Evolutionary conservation across 2,113 vertebrate genomes (phyloP), one percentile per base, ranked within the genome.

Genomic region (Ammodytes marinus): DNA sequence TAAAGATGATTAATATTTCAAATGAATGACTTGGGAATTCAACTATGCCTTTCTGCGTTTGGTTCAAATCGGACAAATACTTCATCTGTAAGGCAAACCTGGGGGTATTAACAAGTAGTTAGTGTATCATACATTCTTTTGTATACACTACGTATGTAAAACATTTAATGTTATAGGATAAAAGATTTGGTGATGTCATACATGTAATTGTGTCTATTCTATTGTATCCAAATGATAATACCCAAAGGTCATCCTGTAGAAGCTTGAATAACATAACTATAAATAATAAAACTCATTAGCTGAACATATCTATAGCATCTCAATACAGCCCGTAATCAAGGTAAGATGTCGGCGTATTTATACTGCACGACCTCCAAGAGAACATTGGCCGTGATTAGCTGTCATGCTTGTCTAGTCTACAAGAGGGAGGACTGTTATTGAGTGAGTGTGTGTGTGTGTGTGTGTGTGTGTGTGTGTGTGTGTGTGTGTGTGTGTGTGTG

Each of bases 201-300:
- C 9, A 42, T 50, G 53, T 59, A n/a, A 42, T 43, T n/a, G 15
- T 40, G 47, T 4, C 11, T 19, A 42, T 35, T 4, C 11, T 39
- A 42, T 35, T 10, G 2, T 17, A 40, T 46, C 8, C 55, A 15
- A 54, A 6, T 5, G 8, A 40, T 19, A 39, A 67, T 40, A 52
- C 3, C n/a, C 7, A 15, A 15, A 37, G 14, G 59, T 67, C 27
- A 10, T 46, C 52, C 47, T 61, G 17, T 0, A 52, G 65, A 27
- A 27, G 27, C 27, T 27, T 27, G 27, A 27, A 27, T 27, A 27
- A 27, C 27, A 27, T 27, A 27, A 27, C 35, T 50, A 40, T 72
- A 52, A 68, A 73, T 67, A 19, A 68, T 37, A 27, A 27, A 27
- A 37, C 35, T 52, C 11, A 67, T 76, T 52, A 75, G 68, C 52